Conservation (phyloP, 2,797 vertebrate species). For the Sebastes minor region DNA sequence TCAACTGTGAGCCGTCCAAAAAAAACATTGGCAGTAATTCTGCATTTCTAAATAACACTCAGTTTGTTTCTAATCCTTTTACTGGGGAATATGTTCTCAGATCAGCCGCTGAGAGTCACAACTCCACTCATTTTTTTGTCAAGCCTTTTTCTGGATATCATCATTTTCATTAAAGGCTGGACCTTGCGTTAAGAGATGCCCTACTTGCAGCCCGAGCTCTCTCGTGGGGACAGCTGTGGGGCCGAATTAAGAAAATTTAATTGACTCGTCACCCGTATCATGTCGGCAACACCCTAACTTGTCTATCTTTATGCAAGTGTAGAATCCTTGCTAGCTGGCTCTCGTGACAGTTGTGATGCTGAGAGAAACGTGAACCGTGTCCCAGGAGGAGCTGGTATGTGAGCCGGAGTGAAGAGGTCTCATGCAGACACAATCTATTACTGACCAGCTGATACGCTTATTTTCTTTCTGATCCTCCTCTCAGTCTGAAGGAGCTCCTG, state of each 20-base stretch:
- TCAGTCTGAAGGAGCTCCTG: neutral
- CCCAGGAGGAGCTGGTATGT: slow-evolving; percentile 59
- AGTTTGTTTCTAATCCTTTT: neutral
- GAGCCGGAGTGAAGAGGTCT: slow-evolving; percentile 35
- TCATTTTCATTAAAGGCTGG: neutral
- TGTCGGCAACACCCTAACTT: slow-evolving; percentile 31
- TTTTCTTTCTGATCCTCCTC: slow-evolving; percentile 36
- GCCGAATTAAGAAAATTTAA: slow-evolving; percentile 31
- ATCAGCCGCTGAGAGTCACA: neutral
- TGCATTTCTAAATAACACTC: slow-evolving; percentile 22
- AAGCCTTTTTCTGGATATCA: neutral
- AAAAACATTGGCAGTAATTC: slow-evolving; percentile 17
- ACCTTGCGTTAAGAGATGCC: neutral
- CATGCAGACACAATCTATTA: slow-evolving; percentile 34
- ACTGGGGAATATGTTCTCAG: neutral
- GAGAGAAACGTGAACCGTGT: slow-evolving; percentile 71
- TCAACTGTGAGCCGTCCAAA: slow-evolving; percentile 18
- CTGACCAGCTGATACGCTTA: slow-evolving; percentile 32
- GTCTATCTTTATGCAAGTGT: slow-evolving; percentile 45
- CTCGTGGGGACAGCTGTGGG: slow-evolving; percentile 23
- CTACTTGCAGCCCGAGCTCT: neutral
- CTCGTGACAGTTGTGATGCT: slow-evolving; percentile 62
- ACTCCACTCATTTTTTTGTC: neutral
- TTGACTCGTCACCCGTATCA: slow-evolving; percentile 3
- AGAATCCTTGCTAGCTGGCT: slow-evolving; percentile 39